Conservation (phyloP, 2,797 vertebrate genomes). For the Sternarchorhynchus goeldii region DNA sequence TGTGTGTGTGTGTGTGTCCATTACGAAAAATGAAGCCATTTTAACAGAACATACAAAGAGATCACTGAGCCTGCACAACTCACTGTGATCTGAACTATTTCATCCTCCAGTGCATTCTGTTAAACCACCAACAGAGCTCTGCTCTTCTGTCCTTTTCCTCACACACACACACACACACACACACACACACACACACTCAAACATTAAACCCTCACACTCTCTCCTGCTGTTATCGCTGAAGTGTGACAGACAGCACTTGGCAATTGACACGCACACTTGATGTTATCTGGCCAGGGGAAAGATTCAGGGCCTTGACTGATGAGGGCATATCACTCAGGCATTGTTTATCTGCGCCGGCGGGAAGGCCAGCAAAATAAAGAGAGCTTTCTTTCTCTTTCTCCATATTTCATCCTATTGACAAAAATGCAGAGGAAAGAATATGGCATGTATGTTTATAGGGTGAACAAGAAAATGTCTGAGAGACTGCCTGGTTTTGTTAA, state of each 20-base stretch:
- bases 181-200: conserved; percentile 53
- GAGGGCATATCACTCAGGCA: conserved; percentile 88
- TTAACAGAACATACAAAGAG: conserved; percentile 4
- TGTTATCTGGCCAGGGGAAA: conserved; percentile 88
- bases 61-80: conserved; percentile 23
- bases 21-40: conserved; percentile 16
- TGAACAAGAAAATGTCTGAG: background rate
- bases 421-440: conserved; percentile 6
- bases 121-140: conserved; percentile 42
- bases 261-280: conserved; percentile 91
- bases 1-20: background rate
- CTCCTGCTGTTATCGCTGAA: conserved; percentile 91
- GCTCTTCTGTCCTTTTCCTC: conserved; percentile 34
- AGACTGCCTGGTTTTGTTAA: conserved; percentile 38
- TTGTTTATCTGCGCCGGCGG: conserved; percentile 85
- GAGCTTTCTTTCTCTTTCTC: conserved; percentile 62
- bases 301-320: conserved; percentile 85
- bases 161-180: conserved; percentile 32
- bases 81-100: conserved; percentile 29
- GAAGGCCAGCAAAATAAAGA: conserved; percentile 59
- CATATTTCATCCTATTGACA: conserved; percentile 63
- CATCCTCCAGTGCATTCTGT: conserved; percentile 39
- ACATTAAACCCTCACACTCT: conserved; percentile 54
- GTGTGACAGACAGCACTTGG: conserved; percentile 94
- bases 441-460: conserved; percentile 25